Evolutionary conservation across 2,888 invertebrate genomes (phyloP).

Genomic region (Thelaira solivaga): DNA sequence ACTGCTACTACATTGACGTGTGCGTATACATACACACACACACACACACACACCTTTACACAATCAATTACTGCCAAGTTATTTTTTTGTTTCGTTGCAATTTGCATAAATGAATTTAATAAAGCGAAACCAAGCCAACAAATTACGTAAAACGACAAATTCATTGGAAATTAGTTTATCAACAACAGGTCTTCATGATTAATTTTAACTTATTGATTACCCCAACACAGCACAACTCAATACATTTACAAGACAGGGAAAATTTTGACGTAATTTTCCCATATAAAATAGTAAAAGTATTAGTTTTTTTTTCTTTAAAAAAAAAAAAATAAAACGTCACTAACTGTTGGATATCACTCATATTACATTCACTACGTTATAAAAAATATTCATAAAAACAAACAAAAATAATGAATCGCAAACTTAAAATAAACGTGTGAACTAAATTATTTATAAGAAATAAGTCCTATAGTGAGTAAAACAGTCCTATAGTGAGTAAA

Average conservation of each 20-base stretch:
- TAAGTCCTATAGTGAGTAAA: too few relatives aligned
- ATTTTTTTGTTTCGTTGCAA: not conserved
- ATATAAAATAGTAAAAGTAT: too few relatives aligned
- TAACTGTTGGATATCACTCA: not conserved
- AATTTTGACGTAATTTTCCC: not conserved
- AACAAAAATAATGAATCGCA: not conserved
- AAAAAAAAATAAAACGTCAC: not conserved
- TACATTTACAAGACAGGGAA: too few relatives aligned
- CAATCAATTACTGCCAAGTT: too few relatives aligned
- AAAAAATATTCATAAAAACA: not conserved
- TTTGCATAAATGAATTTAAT: constrained; percentile 50
- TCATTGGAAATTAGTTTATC: not conserved
- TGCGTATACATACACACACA: not conserved
- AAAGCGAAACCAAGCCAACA: not conserved
- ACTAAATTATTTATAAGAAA: not conserved
- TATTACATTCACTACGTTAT: not conserved
- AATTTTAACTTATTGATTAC: constrained; percentile 19
- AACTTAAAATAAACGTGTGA: not conserved
- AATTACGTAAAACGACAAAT: not conserved
- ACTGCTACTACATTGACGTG: not conserved
- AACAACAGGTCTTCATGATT: constrained; percentile 22
- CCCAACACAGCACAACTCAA: too few relatives aligned
- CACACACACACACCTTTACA: not conserved
- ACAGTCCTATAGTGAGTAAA: too few relatives aligned
- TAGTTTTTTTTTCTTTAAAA: too few relatives aligned